These are phyloP conservation scores for Standfussiana lucernea DNA, from an alignment of 2,888 invertebrate species.

Conservation along the genomic window DNA sequence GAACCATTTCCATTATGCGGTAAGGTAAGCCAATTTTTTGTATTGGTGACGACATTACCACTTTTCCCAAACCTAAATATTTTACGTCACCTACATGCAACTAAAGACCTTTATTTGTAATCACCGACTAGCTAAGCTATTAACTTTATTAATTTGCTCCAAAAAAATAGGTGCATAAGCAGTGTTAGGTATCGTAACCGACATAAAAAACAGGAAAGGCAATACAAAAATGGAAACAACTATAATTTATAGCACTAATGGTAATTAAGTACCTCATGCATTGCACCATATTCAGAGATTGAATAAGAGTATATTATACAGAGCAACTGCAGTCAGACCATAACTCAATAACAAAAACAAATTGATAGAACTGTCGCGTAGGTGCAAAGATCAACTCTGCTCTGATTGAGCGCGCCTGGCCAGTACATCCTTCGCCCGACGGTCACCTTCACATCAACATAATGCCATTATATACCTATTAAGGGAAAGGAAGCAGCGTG, in stretches of 20 bases:
- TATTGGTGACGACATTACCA: too few species aligned
- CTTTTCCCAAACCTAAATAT: background rate
- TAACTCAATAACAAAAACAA: conserved; percentile 29
- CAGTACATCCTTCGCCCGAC: conserved; percentile 40
- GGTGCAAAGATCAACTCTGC: conserved; percentile 51
- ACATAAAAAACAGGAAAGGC: background rate
- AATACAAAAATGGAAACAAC: background rate
- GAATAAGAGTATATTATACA: background rate
- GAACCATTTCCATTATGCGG: conserved; percentile 2
- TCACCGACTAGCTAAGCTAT: background rate
- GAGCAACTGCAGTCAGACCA: background rate
- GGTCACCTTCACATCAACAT: conserved; percentile 52
- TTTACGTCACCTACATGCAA: background rate
- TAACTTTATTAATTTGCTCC: background rate
- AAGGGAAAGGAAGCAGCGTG: conserved; percentile 55
- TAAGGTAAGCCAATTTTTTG: background rate
- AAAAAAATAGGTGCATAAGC: background rate
- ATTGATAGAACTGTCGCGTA: conserved; percentile 46
- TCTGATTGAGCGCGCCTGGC: conserved; percentile 28
- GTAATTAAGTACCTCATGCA: background rate
- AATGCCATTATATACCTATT: conserved; percentile 51
- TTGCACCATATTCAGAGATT: background rate
- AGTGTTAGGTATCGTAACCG: background rate
- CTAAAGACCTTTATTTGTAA: background rate
- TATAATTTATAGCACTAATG: background rate